Conservation (phyloP, 2,888 invertebrate genomes). For the Psococerastis gibbosa region DNA sequence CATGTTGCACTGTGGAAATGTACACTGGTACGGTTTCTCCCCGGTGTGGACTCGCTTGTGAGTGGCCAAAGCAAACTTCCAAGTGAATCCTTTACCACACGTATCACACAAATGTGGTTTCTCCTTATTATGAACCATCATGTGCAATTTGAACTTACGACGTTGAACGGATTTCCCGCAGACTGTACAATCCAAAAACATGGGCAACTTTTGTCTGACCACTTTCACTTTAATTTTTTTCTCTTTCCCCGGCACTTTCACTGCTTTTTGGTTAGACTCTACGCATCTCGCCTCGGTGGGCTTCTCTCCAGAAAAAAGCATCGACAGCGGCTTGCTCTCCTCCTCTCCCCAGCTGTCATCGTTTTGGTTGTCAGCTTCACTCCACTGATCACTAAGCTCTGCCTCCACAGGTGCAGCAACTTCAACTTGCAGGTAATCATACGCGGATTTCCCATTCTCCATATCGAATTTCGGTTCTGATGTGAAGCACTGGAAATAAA, state of each 20-base stretch:
- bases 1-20: neutral
- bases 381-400: neutral
- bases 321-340: neutral
- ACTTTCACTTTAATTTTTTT: neutral
- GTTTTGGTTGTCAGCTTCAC: neutral
- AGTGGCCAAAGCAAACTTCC: slow-evolving; percentile 7
- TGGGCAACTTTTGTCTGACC: neutral
- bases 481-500: slow-evolving; percentile 7
- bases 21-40: slow-evolving; percentile 4
- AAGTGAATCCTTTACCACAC: slow-evolving; percentile 23
- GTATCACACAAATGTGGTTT: slow-evolving; percentile 23
- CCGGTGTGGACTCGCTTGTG: slow-evolving; percentile 5
- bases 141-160: slow-evolving; percentile 21
- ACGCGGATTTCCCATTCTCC: neutral
- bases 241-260: neutral
- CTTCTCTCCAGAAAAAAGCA: no score
- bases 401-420: neutral
- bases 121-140: slow-evolving; percentile 22
- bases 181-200: slow-evolving; percentile 2
- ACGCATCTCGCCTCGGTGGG: no score
- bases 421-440: slow-evolving; percentile 7
- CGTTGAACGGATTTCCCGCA: slow-evolving; percentile 2
- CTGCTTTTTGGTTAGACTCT: neutral
- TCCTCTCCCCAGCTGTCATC: slow-evolving; percentile 3
- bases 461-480: slow-evolving; percentile 7